Evolutionary conservation across 2,888 invertebrate genomes (phyloP), one percentile per base, ranked within the genome.

Genomic region (Heliconius sara): DNA sequence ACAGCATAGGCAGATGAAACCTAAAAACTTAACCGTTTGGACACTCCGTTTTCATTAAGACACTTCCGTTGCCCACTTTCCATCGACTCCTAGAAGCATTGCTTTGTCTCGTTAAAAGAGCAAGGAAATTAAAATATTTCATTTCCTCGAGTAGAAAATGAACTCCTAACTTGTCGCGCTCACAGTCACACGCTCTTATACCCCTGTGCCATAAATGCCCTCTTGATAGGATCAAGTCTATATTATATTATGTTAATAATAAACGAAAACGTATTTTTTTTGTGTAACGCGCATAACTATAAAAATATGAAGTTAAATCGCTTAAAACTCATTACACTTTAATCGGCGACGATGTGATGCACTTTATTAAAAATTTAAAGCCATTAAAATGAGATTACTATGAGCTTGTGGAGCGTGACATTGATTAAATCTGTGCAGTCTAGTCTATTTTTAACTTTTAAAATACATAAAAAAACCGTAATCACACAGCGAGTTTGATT

Each of bases 331-430:
- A 57, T 67, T 30, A 57, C 52, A 5, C 25, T 68, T 39, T 76
- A 76, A 76, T 67, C 65, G 47, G 57, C 34, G 66, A 63, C 16
- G 72, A 72, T 66, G 72, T 34, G 52, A 72, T 39, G 52, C 66
- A 73, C 57, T 78, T 25, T 6, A 16, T 63, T 12, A 72, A 77
- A 77, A 78, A 73, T 27, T 65, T 34, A 72, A 22, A 6, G 25
- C 25, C 52, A 66, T 66, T 72, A 73, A 73, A 78, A 66, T 65
- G 34, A 52, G 66, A 65, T 66, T 39, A 71, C 70, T 27, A 63
- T 43, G 27, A 71, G 27, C 9, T 27, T 27, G 27, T 19, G 52
- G 25, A 52, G 19, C 52, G 52, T 12, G 12, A 52, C 30, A 60
- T 60, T 57, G 52, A 34, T 34, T 12, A 73, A 73, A 34, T 19